These are phyloP conservation scores for Chaetops frenatus DNA, from an alignment of 2,113 vertebrate species.

Conservation along the genomic window DNA sequence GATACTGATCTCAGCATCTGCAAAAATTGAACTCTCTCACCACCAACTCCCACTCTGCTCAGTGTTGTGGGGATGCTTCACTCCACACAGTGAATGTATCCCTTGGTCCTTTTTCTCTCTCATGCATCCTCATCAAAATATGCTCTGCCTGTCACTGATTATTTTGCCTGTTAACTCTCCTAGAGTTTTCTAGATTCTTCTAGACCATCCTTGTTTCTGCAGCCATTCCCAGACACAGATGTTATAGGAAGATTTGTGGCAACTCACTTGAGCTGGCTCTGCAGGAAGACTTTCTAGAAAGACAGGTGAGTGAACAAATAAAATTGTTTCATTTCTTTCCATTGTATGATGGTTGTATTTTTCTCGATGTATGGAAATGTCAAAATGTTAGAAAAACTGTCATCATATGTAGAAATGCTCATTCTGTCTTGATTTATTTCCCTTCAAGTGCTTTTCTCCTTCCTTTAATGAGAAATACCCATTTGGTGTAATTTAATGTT, in stretches of 20 bases:
- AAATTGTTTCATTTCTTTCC: background rate
- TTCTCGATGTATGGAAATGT: background rate
- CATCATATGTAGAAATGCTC: rapidly evolving
- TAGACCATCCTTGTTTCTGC: background rate
- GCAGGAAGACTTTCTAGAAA: background rate
- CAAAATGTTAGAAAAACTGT: background rate
- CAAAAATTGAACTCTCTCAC: background rate
- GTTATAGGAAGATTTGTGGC: background rate
- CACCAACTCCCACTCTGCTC: background rate
- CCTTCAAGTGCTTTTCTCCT: background rate
- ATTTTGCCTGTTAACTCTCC: rapidly evolving
- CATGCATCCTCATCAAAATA: background rate
- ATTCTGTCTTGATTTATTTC: background rate
- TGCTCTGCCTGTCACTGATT: background rate
- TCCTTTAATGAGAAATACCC: background rate
- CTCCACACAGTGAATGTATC: background rate
- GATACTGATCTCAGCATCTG: background rate
- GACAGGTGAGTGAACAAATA: background rate
- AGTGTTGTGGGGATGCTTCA: background rate
- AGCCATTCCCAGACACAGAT: background rate
- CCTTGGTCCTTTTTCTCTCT: background rate
- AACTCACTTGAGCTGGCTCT: background rate
- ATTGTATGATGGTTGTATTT: background rate
- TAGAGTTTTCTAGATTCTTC: background rate
- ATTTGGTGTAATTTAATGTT: background rate